Percentiles rank a stretch among this genome's conserved stretches.
phyloP scores from a whole-genome alignment of 2,113 vertebrate species.

The Alces alces region DNA sequence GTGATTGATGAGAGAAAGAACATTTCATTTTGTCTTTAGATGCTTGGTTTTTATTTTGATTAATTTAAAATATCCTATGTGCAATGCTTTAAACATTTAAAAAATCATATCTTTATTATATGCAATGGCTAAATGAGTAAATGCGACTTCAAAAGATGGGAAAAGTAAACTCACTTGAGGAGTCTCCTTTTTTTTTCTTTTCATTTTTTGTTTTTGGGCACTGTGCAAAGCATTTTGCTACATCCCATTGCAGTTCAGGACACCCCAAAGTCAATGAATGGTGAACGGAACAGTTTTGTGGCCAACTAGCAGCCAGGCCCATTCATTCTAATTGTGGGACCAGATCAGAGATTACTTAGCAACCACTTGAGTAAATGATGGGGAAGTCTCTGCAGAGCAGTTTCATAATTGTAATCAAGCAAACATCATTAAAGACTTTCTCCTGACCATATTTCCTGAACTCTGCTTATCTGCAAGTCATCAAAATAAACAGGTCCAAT shows the following conservation, averaged over 20 bases:
- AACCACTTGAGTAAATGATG: constrained; percentile 68
- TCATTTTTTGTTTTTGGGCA: not conserved
- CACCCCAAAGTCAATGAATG: constrained; percentile 16
- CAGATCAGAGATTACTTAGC: constrained; percentile 57
- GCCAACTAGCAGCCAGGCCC: constrained; percentile 24
- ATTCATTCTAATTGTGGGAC: constrained; percentile 57
- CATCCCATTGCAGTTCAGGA: not conserved
- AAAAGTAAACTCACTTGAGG: not conserved
- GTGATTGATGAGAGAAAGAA: not conserved
- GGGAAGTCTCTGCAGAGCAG: constrained; percentile 48
- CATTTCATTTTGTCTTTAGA: not conserved
- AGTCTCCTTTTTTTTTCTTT: not conserved
- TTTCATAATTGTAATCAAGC: constrained; percentile 60
- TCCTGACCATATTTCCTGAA: constrained; percentile 58
- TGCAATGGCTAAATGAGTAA: not conserved
- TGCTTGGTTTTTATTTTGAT: not conserved
- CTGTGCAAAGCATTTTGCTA: constrained; percentile 7
- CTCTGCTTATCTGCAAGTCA: constrained; percentile 20
- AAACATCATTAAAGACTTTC: constrained; percentile 66
- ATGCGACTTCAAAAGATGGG: not conserved
- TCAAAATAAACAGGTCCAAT: constrained; percentile 45
- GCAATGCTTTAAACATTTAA: not conserved
- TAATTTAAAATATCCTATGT: not conserved
- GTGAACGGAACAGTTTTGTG: constrained; percentile 41
- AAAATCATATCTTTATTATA: not conserved